phyloP scores from a whole-genome alignment of 2,113 vertebrate genomes.

The Phaethon lepturus region DNA sequence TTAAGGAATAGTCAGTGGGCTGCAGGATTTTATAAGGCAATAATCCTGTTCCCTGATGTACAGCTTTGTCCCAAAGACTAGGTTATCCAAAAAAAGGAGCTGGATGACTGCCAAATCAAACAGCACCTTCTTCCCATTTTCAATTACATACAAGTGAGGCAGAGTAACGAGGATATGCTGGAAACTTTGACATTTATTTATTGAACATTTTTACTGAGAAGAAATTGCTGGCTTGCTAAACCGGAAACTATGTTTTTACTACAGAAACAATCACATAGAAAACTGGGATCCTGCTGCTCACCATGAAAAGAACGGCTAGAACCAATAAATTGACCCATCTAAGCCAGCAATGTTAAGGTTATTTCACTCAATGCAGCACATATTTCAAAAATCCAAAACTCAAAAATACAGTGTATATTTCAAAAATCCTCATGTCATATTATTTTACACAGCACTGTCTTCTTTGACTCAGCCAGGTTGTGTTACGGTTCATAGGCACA shows the following conservation, averaged over 20 bases:
- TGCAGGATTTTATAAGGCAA: constrained; percentile 48
- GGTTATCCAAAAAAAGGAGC: background rate
- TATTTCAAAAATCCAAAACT: background rate
- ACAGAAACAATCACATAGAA: constrained; percentile 11
- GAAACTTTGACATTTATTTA: constrained; percentile 72
- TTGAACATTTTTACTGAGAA: constrained; percentile 60
- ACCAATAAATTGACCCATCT: constrained; percentile 6
- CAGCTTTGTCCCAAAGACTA: constrained; percentile 29
- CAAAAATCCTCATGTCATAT: background rate
- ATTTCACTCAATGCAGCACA: background rate
- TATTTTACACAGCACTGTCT: background rate
- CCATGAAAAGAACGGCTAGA: constrained; percentile 23
- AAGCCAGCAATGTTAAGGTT: background rate
- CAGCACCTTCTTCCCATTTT: constrained; percentile 60
- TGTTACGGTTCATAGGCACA: background rate
- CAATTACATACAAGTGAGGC: constrained; percentile 34
- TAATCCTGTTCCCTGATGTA: constrained; percentile 31
- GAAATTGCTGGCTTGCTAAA: constrained; percentile 47
- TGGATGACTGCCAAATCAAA: constrained; percentile 61
- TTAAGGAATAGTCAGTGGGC: constrained; percentile 44
- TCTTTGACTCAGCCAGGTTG: background rate
- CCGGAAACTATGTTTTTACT: constrained; percentile 45
- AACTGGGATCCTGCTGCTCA: constrained; percentile 32
- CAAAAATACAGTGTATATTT: background rate
- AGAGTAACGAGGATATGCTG: constrained; percentile 51